These are phyloP conservation scores for Tubulanus polymorphus DNA, from an alignment of 2,888 invertebrate genomes.

Conservation along the genomic window DNA sequence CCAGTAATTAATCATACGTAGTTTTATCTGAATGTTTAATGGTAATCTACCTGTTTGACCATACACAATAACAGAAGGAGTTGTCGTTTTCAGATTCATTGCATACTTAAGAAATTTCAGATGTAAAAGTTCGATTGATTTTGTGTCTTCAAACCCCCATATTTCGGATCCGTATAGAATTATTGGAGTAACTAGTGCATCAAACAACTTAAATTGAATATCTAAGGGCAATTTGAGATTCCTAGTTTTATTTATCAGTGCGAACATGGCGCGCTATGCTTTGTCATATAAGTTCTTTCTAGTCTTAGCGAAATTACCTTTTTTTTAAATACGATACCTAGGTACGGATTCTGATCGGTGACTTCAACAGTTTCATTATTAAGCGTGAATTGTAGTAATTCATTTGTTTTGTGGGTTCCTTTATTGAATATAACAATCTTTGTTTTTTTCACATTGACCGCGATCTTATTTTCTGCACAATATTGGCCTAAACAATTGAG, in stretches of 20 bases:
- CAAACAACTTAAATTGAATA: slow-evolving; percentile 3
- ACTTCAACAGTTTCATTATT: not conserved
- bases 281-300: not conserved
- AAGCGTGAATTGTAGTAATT: not conserved
- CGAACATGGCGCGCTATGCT: not conserved
- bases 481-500: not conserved
- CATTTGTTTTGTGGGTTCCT: not conserved
- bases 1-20: slow-evolving; percentile 8
- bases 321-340: not conserved
- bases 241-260: not conserved
- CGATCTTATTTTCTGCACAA: not conserved
- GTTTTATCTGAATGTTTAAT: slow-evolving; percentile 10
- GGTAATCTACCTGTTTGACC: slow-evolving; percentile 8
- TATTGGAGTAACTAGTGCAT: slow-evolving; percentile 1
- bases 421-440: not conserved
- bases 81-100: slow-evolving; percentile 6
- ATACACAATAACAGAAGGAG: slow-evolving; percentile 10
- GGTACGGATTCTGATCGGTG: not conserved
- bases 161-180: slow-evolving; percentile 9
- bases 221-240: slow-evolving; percentile 7
- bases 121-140: slow-evolving; percentile 4
- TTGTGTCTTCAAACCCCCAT: slow-evolving; percentile 5
- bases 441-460: not conserved
- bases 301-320: not conserved
- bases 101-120: slow-evolving; percentile 9